Evolutionary conservation across 2,113 vertebrate genomes (phyloP).

Genomic region (Rhineura floridana): DNA sequence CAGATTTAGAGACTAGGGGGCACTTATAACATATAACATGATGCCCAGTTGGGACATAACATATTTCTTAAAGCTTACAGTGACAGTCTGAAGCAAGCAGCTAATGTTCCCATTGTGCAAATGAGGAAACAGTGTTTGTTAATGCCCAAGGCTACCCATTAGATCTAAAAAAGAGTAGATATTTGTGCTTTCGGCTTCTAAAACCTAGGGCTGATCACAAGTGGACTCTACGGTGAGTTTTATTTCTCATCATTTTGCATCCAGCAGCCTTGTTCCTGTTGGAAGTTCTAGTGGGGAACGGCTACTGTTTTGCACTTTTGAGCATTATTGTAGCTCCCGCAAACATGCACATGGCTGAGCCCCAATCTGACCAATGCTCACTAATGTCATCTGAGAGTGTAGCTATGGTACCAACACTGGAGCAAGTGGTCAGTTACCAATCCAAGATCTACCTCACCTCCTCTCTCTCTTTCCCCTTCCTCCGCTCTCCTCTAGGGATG

Average conservation of each 20-base stretch:
- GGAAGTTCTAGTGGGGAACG: not conserved
- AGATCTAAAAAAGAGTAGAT: not conserved
- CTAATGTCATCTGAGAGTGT: not conserved
- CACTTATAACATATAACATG: no score
- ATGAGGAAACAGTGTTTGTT: not conserved
- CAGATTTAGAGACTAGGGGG: no score
- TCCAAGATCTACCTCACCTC: not conserved
- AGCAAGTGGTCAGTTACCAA: not conserved
- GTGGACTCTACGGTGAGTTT: not conserved
- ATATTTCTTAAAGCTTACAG: not conserved
- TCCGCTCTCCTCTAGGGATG: constrained; percentile 76
- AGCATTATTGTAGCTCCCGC: not conserved
- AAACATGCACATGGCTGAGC: not conserved
- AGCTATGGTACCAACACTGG: no score
- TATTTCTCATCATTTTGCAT: not conserved
- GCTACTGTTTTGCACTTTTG: not conserved
- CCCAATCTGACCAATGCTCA: not conserved
- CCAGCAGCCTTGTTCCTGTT: not conserved
- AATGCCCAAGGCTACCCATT: no score
- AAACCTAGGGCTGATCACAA: no score
- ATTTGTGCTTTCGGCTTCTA: not conserved
- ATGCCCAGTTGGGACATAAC: no score
- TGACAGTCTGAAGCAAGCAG: not conserved
- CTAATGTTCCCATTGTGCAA: not conserved
- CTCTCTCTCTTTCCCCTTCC: no score